A percentile compares a stretch with the other conserved stretches of the same genome.
These are phyloP conservation scores for Lanius collurio DNA, from an alignment of 2,113 vertebrate genomes.

Conservation along the genomic window DNA sequence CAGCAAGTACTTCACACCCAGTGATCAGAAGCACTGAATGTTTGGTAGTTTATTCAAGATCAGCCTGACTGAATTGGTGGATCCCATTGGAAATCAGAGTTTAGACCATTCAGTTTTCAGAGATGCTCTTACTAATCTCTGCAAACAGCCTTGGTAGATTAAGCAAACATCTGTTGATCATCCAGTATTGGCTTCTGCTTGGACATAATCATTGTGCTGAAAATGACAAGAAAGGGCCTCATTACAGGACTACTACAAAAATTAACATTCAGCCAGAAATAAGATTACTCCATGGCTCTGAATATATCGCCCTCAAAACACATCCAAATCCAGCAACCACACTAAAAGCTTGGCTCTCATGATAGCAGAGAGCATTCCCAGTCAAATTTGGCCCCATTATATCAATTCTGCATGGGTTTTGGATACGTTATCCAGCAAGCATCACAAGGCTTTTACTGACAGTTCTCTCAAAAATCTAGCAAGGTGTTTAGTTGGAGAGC, in stretches of 20 bases:
- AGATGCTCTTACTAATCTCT: background rate
- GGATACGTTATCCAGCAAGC: background rate
- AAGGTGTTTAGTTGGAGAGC: background rate
- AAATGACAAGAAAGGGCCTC: background rate
- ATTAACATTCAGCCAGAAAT: background rate
- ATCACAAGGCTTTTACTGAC: background rate
- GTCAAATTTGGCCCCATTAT: background rate
- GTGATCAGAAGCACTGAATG: background rate
- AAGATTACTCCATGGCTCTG: background rate
- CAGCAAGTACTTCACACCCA: background rate
- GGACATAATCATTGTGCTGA: background rate
- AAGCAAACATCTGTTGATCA: background rate
- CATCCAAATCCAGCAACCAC: background rate
- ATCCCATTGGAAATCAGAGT: background rate
- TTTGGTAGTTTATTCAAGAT: background rate
- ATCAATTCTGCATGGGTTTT: background rate
- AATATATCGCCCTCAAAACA: background rate
- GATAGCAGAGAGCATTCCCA: background rate
- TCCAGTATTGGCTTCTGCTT: background rate
- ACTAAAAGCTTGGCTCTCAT: background rate
- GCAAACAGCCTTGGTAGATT: background rate
- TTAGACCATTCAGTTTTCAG: background rate
- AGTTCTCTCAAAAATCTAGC: background rate
- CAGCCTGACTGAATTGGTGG: background rate
- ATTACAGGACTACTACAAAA: background rate